A percentile compares a stretch with the other conserved stretches of the same genome.
These are phyloP conservation scores for Bemisia tabaci DNA, from an alignment of 1,140 invertebrate genomes.

Conservation along the genomic window DNA sequence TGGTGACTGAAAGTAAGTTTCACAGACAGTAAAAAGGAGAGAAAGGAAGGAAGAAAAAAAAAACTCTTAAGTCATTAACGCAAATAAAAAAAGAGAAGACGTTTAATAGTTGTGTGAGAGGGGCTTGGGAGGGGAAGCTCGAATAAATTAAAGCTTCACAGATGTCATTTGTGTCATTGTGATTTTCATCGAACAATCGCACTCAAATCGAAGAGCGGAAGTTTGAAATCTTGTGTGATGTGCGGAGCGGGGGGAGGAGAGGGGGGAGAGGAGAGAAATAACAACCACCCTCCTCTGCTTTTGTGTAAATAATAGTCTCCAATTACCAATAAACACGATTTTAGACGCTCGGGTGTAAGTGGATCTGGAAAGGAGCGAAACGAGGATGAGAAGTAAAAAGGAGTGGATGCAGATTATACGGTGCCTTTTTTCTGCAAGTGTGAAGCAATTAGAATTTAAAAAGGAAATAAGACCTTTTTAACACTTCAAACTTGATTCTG, in stretches of 20 bases:
- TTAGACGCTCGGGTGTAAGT: background rate
- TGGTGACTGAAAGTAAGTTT: no score
- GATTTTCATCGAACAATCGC: background rate
- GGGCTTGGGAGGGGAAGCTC: no score
- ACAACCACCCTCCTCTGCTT: background rate
- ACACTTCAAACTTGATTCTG: background rate
- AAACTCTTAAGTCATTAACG: background rate
- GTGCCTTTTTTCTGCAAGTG: background rate
- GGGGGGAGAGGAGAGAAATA: background rate
- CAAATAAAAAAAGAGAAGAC: background rate
- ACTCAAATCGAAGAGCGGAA: background rate
- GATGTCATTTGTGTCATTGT: no score
- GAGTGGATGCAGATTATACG: background rate
- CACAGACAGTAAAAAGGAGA: background rate
- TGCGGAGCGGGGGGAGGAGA: background rate
- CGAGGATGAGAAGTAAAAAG: background rate
- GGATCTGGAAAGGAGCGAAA: background rate
- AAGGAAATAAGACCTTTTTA: background rate
- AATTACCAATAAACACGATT: background rate
- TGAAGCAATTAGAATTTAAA: background rate
- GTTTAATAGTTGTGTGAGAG: no score
- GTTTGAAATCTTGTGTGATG: background rate
- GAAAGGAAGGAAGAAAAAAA: background rate
- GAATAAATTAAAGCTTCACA: no score
- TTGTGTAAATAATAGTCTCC: background rate